Conservation (phyloP, 64 coral and sea anemone genomes). For the Montipora sp. region DNA sequence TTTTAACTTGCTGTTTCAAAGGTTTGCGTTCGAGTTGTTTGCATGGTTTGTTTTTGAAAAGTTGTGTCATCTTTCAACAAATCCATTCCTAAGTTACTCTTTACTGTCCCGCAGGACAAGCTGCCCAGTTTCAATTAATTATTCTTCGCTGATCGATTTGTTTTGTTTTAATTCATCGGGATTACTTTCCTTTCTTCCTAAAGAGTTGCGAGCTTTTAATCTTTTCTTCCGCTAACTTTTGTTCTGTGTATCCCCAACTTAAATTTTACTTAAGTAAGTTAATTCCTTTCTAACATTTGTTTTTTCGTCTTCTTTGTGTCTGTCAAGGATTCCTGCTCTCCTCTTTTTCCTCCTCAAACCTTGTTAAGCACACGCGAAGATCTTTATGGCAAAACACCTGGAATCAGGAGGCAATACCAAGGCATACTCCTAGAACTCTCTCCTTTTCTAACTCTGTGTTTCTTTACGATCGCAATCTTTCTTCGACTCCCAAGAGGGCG, state of each 20-base stretch:
- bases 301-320: slow-evolving; percentile 12
- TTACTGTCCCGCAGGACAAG: no score
- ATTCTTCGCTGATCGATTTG: no score
- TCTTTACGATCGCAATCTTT: slow-evolving; percentile 59
- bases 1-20: no score
- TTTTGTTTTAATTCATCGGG: no score
- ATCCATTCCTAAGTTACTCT: no score
- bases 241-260: neutral
- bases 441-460: slow-evolving; percentile 39
- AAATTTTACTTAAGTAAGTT: no score
- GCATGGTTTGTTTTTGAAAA: no score
- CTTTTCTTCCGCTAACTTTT: neutral
- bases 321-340: slow-evolving; percentile 11
- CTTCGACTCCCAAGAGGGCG: slow-evolving; percentile 30
- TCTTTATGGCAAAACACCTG: neutral
- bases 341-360: neutral
- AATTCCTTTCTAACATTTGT: neutral
- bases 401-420: neutral
- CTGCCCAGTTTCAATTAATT: no score
- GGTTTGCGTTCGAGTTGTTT: no score
- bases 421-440: neutral
- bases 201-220: no score
- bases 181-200: no score
- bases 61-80: no score
- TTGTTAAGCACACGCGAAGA: neutral